Evolutionary conservation across 2,797 vertebrate genomes (phyloP).

Genomic region (Perodicticus potto): DNA sequence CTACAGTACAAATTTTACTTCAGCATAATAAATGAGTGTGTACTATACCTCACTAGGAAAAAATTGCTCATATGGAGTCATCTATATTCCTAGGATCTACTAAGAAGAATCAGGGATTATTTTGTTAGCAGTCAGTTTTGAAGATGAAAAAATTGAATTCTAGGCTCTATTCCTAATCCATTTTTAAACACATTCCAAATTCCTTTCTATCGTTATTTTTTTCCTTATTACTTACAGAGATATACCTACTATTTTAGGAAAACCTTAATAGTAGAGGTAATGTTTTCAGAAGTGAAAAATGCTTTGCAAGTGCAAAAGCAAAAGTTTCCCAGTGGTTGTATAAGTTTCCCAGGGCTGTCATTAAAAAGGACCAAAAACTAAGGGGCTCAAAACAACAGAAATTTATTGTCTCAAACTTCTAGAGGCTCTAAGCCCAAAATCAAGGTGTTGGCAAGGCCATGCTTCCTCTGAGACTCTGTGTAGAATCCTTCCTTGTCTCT

Average conservation of each 20-base stretch:
- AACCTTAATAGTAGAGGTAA: conserved; percentile 36
- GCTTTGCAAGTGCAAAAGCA: neutral
- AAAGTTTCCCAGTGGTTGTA: conserved; percentile 38
- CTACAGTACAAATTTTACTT: conserved; percentile 31
- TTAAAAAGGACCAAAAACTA: conserved; percentile 9
- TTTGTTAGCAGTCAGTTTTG: conserved; percentile 54
- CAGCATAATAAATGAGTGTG: conserved; percentile 43
- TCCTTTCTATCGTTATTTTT: conserved; percentile 45
- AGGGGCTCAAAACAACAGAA: neutral
- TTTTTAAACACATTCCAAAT: conserved; percentile 59
- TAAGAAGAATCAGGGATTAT: conserved; percentile 53
- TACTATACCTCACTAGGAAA: neutral
- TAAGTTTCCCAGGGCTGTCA: conserved; percentile 7
- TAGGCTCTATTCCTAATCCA: conserved; percentile 47
- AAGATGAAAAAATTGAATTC: conserved; percentile 60
- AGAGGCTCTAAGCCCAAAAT: neutral
- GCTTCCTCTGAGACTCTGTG: conserved; percentile 14
- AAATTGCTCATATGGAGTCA: conserved; percentile 36
- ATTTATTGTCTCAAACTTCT: conserved; percentile 9
- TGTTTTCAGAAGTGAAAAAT: conserved; percentile 60
- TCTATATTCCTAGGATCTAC: conserved; percentile 28
- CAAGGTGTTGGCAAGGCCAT: neutral
- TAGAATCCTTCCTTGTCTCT: neutral
- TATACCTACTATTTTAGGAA: conserved; percentile 57
- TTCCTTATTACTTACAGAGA: conserved; percentile 50